Conservation (phyloP, 2,888 invertebrate species). For the Carpatolechia fugitivella region DNA sequence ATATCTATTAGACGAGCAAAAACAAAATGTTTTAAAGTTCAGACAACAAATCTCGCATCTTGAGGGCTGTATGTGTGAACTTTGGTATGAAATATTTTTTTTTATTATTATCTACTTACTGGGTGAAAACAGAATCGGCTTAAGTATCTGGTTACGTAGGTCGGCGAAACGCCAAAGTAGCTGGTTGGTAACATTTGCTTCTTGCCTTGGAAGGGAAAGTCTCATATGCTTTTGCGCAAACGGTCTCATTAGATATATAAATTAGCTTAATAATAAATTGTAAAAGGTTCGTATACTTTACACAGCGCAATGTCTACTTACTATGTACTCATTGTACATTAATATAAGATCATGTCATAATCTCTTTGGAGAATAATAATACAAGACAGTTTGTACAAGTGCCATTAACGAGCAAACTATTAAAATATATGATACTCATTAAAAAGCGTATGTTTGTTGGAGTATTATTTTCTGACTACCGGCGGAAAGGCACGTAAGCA, state of each 20-base stretch:
- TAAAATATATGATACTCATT: conserved; percentile 44
- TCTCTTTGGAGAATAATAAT: conserved; percentile 71
- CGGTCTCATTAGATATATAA: conserved; percentile 33
- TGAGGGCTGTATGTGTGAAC: no score
- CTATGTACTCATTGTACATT: conserved; percentile 43
- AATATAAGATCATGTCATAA: conserved; percentile 48
- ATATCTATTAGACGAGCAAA: no score
- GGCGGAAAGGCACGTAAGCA: conserved; percentile 71
- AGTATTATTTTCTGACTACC: conserved; percentile 47
- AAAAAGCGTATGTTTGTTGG: conserved; percentile 48
- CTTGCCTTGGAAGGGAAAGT: conserved; percentile 23
- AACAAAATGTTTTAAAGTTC: no score
- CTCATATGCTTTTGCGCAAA: conserved; percentile 42
- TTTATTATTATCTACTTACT: no score
- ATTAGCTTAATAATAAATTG: conserved; percentile 39
- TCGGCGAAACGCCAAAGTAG: no score
- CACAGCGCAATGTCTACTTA: conserved; percentile 64
- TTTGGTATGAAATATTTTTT: no score
- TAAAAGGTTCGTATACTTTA: conserved; percentile 73
- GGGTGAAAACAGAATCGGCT: no score
- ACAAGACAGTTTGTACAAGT: conserved; percentile 42
- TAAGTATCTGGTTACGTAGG: no score
- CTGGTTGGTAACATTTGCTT: not conserved
- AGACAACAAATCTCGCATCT: no score
- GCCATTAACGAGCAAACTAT: conserved; percentile 50